phyloP scores from a whole-genome alignment of 2,113 vertebrate species.

The Hassar affinis region DNA sequence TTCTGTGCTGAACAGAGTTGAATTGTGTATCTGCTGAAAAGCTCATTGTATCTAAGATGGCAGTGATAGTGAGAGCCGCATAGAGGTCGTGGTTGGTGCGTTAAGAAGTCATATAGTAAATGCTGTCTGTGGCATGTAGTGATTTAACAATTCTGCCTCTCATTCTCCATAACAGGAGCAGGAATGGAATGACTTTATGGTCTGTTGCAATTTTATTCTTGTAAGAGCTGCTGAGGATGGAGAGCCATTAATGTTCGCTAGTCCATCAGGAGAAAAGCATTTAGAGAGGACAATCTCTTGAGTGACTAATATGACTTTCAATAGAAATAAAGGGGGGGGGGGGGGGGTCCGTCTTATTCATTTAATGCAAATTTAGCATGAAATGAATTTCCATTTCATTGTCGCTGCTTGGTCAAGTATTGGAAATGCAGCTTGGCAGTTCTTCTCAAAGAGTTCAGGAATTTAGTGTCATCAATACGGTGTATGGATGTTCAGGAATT shows the following conservation, averaged over 20 bases:
- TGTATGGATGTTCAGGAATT: neutral
- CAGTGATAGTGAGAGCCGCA: constrained; percentile 23
- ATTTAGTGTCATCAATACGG: neutral
- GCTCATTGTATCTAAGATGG: constrained; percentile 28
- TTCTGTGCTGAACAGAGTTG: neutral
- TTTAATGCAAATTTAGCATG: neutral
- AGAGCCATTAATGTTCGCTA: neutral
- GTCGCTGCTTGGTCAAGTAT: neutral
- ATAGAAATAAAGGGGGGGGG: neutral
- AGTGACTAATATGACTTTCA: neutral
- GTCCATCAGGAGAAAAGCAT: constrained; percentile 5
- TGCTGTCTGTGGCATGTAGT: neutral
- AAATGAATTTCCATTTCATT: neutral
- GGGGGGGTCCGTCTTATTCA: neutral
- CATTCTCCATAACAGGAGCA: neutral
- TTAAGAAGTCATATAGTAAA: constrained; percentile 51
- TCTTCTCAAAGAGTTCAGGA: neutral
- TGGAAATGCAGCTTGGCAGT: neutral
- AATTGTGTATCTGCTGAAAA: constrained; percentile 1
- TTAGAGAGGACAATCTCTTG: neutral
- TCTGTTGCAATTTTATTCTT: constrained; percentile 16
- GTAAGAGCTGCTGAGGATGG: neutral
- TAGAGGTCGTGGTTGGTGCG: constrained; percentile 50
- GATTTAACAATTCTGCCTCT: constrained; percentile 7
- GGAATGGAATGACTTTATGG: constrained; percentile 17